Evolutionary conservation across 1,140 invertebrate species (phyloP).

Genomic region (Homarus americanus): DNA sequence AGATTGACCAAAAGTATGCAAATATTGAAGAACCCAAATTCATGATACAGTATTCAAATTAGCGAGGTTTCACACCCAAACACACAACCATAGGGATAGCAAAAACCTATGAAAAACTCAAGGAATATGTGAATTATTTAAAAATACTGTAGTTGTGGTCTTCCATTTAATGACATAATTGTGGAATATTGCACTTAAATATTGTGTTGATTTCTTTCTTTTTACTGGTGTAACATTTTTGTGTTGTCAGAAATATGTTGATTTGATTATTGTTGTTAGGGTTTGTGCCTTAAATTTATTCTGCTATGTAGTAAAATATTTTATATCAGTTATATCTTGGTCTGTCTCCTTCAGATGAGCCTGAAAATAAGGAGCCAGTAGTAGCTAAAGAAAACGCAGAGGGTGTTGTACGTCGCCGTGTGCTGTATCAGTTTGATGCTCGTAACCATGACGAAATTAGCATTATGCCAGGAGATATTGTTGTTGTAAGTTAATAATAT

Average conservation of each 20-base stretch:
- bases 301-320: neutral
- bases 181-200: too few species aligned
- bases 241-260: neutral
- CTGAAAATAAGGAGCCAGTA: conserved; percentile 75
- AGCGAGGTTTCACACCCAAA: too few species aligned
- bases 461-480: conserved; percentile 95
- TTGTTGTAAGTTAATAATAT: conserved; percentile 83
- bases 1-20: too few species aligned
- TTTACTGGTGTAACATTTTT: neutral
- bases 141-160: too few species aligned
- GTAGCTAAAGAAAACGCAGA: conserved; percentile 76
- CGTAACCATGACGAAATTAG: conserved; percentile 96
- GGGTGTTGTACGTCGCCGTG: conserved; percentile 82
- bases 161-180: too few species aligned
- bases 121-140: too few species aligned
- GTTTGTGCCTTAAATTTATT: neutral
- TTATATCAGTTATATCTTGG: neutral
- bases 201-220: too few species aligned
- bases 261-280: neutral
- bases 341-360: conserved; percentile 6
- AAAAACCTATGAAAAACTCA: too few species aligned
- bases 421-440: conserved; percentile 95
- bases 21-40: too few species aligned
- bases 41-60: too few species aligned
- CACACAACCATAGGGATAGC: too few species aligned